These are phyloP conservation scores for Drosophila novamexicana DNA, from an alignment of 1,140 invertebrate genomes.

Conservation along the genomic window DNA sequence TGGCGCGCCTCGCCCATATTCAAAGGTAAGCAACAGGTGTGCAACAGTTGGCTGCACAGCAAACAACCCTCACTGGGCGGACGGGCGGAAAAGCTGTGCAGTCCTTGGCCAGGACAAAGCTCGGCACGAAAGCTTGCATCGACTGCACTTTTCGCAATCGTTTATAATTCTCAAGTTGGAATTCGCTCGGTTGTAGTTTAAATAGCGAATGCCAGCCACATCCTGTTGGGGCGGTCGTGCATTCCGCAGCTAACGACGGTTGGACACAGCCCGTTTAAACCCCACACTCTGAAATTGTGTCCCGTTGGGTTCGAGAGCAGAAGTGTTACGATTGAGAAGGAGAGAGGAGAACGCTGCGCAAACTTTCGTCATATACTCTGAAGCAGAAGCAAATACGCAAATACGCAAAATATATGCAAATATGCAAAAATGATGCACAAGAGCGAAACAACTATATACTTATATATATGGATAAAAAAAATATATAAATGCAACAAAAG, in stretches of 20 bases:
- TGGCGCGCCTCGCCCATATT: constrained; percentile 84
- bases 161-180: constrained; percentile 66
- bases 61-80: constrained; percentile 16
- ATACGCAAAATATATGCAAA: constrained; percentile 13
- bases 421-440: constrained; percentile 12
- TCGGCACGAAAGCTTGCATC: constrained; percentile 34
- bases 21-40: constrained; percentile 71
- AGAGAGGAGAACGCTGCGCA: constrained; percentile 7
- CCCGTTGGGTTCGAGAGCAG: constrained; percentile 54
- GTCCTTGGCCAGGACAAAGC: constrained; percentile 46
- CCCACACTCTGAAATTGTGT: constrained; percentile 78
- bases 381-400: constrained; percentile 6
- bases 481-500: constrained; percentile 60
- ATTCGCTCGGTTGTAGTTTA: constrained; percentile 41
- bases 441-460: constrained; percentile 51
- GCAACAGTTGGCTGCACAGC: constrained; percentile 32
- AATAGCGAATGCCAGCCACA: constrained; percentile 31
- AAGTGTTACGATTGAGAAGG: constrained; percentile 56
- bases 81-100: constrained; percentile 27
- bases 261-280: constrained; percentile 76
- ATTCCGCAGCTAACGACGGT: constrained; percentile 75
- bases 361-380: constrained; percentile 7
- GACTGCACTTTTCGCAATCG: constrained; percentile 37
- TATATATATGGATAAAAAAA: constrained; percentile 39
- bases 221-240: constrained; percentile 70